Evolutionary conservation across 2,797 vertebrate genomes (phyloP).

Genomic region (Synaphobranchus kaupii): DNA sequence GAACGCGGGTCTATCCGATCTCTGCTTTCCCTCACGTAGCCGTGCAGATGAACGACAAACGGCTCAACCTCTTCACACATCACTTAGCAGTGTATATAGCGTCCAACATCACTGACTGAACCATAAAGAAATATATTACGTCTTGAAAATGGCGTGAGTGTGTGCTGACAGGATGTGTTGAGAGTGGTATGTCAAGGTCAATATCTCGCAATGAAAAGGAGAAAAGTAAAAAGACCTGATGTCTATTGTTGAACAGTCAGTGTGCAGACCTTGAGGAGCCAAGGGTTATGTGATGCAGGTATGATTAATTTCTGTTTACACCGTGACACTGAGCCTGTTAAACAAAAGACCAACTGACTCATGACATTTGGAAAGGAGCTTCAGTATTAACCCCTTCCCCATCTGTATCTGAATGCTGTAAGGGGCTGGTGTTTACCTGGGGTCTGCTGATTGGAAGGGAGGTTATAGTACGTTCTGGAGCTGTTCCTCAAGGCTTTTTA

Average conservation of each 20-base stretch:
- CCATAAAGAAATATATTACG: neutral
- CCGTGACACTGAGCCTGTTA: constrained; percentile 33
- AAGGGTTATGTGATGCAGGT: constrained; percentile 42
- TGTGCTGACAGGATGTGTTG: neutral
- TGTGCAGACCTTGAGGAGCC: constrained; percentile 48
- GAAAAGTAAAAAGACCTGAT: neutral
- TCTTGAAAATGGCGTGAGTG: neutral
- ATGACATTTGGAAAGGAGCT: constrained; percentile 35
- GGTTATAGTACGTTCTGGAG: neutral
- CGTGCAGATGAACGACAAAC: neutral
- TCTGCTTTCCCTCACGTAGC: neutral
- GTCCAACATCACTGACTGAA: neutral
- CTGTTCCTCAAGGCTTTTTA: neutral
- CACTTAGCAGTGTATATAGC: neutral
- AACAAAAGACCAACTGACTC: constrained; percentile 52
- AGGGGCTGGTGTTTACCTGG: too few relatives aligned
- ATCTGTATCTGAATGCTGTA: neutral
- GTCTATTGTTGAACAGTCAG: neutral
- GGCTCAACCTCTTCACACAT: neutral
- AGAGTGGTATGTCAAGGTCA: constrained; percentile 30
- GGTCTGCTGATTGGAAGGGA: neutral
- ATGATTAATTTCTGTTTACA: constrained; percentile 51
- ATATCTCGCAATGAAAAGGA: constrained; percentile 19
- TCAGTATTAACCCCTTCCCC: constrained; percentile 35
- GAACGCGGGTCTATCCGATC: neutral